These are phyloP conservation scores for Halichoerus grypus DNA, from an alignment of 2,113 vertebrate genomes.

Conservation along the genomic window DNA sequence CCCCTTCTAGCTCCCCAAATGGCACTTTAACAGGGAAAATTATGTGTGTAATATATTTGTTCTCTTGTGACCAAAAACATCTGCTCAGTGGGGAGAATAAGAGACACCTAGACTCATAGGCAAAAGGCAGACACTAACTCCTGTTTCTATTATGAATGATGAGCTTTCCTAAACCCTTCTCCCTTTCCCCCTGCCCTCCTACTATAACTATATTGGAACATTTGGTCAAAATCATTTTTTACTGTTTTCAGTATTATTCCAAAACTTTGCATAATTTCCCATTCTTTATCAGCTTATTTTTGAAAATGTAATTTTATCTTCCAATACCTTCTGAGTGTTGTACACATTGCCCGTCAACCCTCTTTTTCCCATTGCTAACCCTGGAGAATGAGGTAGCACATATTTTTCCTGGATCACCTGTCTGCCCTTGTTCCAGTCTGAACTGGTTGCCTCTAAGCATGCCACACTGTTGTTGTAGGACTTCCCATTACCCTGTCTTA, in stretches of 20 bases:
- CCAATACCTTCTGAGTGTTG: not conserved
- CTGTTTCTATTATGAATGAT: no score
- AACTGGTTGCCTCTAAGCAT: not conserved
- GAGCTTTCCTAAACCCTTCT: not conserved
- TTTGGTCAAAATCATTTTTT: not conserved
- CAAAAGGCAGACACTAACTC: not conserved
- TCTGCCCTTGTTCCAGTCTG: not conserved
- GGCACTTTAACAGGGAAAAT: not conserved
- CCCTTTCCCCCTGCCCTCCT: not conserved
- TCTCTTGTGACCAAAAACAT: not conserved
- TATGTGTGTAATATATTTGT: not conserved
- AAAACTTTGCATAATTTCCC: not conserved
- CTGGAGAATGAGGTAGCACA: not conserved
- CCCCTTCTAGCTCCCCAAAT: not conserved
- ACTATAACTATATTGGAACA: not conserved
- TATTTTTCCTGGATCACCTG: not conserved
- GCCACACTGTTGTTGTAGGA: not conserved
- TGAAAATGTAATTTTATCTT: not conserved
- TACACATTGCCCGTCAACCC: not conserved
- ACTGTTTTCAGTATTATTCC: not conserved
- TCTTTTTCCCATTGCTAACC: not conserved
- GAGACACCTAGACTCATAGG: no score
- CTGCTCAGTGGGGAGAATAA: not conserved
- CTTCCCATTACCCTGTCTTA: not conserved
- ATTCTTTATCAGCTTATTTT: not conserved